Evolutionary conservation across 2,888 invertebrate species (phyloP).

Genomic region (Papilio elwesi): DNA sequence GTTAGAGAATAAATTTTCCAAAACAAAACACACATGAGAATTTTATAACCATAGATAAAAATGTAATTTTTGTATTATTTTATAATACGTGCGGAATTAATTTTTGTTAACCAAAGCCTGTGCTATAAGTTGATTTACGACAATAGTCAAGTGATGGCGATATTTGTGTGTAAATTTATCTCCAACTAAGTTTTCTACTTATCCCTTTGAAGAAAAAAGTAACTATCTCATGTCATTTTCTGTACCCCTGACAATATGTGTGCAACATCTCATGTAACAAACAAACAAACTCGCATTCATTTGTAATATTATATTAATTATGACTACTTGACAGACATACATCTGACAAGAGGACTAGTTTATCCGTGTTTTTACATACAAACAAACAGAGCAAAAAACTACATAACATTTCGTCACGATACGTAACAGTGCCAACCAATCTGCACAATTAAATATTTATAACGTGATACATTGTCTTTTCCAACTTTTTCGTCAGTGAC

Average conservation of each 20-base stretch:
- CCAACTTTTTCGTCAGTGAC: constrained; percentile 7
- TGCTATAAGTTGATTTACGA: background rate
- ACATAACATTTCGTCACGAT: constrained; percentile 6
- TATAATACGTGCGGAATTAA: too few species aligned
- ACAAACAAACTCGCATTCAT: too few species aligned
- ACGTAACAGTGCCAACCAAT: constrained; percentile 28
- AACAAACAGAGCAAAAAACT: constrained; percentile 1
- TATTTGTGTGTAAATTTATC: too few species aligned
- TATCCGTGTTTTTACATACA: background rate
- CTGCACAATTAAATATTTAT: constrained; percentile 33
- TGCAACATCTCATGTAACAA: too few species aligned
- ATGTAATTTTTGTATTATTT: background rate
- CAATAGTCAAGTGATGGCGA: background rate
- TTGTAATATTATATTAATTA: too few species aligned
- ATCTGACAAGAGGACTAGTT: background rate
- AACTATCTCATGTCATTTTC: too few species aligned
- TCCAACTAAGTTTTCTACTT: too few species aligned
- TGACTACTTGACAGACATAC: too few species aligned
- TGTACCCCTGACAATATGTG: too few species aligned
- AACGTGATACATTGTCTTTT: constrained; percentile 18
- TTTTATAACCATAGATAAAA: background rate
- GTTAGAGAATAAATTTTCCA: background rate
- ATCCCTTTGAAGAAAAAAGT: too few species aligned
- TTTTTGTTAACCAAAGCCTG: background rate
- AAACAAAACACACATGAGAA: background rate